A percentile compares a stretch with the other conserved stretches of the same genome.
These are phyloP conservation scores for Odontocolon sp. DNA, from an alignment of 2,888 invertebrate genomes.

Conservation along the genomic window DNA sequence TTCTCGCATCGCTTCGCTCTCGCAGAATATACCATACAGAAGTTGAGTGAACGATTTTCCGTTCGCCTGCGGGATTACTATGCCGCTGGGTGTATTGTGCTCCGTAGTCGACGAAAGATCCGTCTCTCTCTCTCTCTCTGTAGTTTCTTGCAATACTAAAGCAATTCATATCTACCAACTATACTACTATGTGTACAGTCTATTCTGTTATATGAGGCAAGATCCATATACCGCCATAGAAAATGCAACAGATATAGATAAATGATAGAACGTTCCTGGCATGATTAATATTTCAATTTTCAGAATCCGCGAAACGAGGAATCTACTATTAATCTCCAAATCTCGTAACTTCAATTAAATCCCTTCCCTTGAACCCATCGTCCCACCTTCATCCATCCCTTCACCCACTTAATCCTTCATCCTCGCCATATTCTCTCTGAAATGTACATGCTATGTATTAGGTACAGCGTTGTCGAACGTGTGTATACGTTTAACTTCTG, in stretches of 20 bases:
- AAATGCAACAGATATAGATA: constrained; percentile 29
- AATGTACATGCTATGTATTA: not conserved
- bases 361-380: not conserved
- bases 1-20: not conserved
- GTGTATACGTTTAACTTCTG: constrained; percentile 33
- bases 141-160: not conserved
- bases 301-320: constrained; percentile 1
- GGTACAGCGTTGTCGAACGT: constrained; percentile 10
- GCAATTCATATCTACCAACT: not conserved
- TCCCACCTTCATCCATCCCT: not conserved
- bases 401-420: constrained; percentile 38
- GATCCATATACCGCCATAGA: not conserved
- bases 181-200: not conserved
- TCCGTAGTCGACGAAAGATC: constrained; percentile 1
- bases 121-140: not conserved
- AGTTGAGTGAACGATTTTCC: constrained; percentile 25
- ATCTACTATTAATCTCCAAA: constrained; percentile 37
- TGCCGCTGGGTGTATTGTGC: not conserved
- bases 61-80: constrained; percentile 12
- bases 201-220: no score
- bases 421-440: no score
- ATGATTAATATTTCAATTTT: constrained; percentile 43
- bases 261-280: constrained; percentile 39
- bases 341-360: constrained; percentile 33
- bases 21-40: not conserved